Evolutionary conservation across 1,140 invertebrate genomes (phyloP), one percentile per base, ranked within the genome.

Genomic region (Macrobrachium rosenbergii): DNA sequence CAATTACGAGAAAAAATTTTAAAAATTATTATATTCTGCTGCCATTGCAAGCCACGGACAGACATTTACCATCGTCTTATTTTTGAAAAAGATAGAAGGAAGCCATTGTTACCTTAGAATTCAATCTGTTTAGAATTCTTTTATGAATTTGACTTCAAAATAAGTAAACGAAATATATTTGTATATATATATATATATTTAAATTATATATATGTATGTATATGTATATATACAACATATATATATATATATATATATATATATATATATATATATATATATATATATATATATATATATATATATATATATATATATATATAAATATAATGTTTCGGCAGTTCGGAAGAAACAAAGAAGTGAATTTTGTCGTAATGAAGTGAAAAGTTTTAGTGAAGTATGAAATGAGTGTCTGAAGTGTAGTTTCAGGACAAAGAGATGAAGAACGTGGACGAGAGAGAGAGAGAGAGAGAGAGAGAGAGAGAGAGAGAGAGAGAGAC

Each of bases 391-490:
- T 5, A 16, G 21, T 11, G 69, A 73, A 43, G 69, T 16, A 6
- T 17, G 69, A 23, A 73, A 0, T n/a, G 69, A 19, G n/a, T 5
- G 5, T 37, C 43, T 43, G 37, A 16, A 19, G 58, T 16, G 21
- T 19, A 43, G 73, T 45, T 19, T 8, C 14, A 75, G 0, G 28
- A 2, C 43, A 75, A 43, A 8, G 58, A 43, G 14, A 19, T 19
- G 37, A 37, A n/a, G 11, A n/a, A n/a, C 11, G 10, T 1, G 10
- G 12, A n/a, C 12, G 12, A 75, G 73, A 75, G 73, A 75, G 73
- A 43, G 28, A 37, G 73, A 75, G 73, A 75, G 73, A 75, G 73
- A 75, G 73, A 75, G 73, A 75, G 73, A 75, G 73, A 75, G 73
- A 75, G 73, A 37, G 73, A 37, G 28, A 37, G 73, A 76, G 73